These are phyloP conservation scores for Sebastes flavidus DNA, from an alignment of 2,797 vertebrate genomes.

Conservation along the genomic window DNA sequence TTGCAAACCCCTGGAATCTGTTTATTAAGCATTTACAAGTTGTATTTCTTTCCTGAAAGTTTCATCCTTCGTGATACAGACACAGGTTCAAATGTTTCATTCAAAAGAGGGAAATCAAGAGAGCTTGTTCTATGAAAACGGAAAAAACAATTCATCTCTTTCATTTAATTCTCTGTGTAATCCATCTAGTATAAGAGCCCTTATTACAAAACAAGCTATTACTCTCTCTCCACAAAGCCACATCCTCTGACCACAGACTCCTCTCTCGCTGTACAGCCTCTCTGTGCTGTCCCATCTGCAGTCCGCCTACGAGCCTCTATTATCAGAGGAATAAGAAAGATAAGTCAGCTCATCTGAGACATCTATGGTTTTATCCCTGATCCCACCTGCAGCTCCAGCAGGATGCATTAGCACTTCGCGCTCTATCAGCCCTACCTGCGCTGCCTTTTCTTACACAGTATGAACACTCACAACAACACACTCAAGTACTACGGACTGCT, in stretches of 20 bases:
- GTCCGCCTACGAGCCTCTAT: neutral
- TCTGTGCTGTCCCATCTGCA: neutral
- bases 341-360: conserved; percentile 30
- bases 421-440: neutral
- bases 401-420: neutral
- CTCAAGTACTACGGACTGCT: neutral
- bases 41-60: neutral
- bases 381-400: conserved; percentile 19
- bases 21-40: neutral
- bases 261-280: conserved; percentile 4
- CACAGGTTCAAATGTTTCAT: neutral
- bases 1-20: no score
- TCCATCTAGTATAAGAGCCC: conserved; percentile 17
- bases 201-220: conserved; percentile 31
- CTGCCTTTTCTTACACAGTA: neutral
- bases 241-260: conserved; percentile 45
- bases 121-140: neutral
- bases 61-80: neutral
- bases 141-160: conserved; percentile 12
- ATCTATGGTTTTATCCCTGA: neutral
- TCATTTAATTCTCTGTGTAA: conserved; percentile 12
- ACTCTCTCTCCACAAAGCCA: conserved; percentile 23
- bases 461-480: neutral
- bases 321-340: conserved; percentile 13
- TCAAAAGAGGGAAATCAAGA: neutral